Conservation (phyloP, 2,113 vertebrate species). For the Oryzias javanicus region DNA sequence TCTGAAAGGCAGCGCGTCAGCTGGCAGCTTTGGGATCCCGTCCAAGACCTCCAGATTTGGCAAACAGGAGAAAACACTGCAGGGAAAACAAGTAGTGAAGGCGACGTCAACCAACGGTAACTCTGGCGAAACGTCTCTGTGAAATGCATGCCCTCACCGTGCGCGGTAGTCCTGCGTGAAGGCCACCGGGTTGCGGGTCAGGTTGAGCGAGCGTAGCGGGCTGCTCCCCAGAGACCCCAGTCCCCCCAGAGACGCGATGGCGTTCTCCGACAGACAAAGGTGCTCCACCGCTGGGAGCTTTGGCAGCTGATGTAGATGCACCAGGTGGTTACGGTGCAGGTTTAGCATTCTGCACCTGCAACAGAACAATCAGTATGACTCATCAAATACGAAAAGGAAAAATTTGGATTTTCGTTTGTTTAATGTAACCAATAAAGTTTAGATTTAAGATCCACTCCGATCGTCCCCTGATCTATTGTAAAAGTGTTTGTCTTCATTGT, state of each 20-base stretch:
- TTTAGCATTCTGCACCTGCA: slow-evolving; percentile 90
- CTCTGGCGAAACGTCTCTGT: not conserved
- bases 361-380: slow-evolving; percentile 28
- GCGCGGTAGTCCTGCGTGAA: slow-evolving; percentile 88
- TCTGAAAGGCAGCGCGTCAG: slow-evolving; percentile 76
- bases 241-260: slow-evolving; percentile 82
- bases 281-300: slow-evolving; percentile 87
- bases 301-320: slow-evolving; percentile 90
- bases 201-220: slow-evolving; percentile 82
- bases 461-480: too few species aligned
- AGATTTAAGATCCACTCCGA: too few species aligned
- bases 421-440: too few species aligned
- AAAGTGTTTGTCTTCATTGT: too few species aligned
- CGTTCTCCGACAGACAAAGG: slow-evolving; percentile 89
- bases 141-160: slow-evolving; percentile 69
- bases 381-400: too few species aligned
- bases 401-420: too few species aligned
- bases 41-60: slow-evolving; percentile 93
- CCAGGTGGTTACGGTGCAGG: slow-evolving; percentile 88
- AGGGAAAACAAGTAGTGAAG: slow-evolving; percentile 11
- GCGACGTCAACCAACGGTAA: not conserved
- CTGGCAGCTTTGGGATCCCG: slow-evolving; percentile 87
- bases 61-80: slow-evolving; percentile 91
- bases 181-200: slow-evolving; percentile 89
- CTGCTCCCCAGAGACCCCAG: slow-evolving; percentile 78